Conservation (phyloP, 2,113 vertebrate species). For the Aphelocoma coerulescens region DNA sequence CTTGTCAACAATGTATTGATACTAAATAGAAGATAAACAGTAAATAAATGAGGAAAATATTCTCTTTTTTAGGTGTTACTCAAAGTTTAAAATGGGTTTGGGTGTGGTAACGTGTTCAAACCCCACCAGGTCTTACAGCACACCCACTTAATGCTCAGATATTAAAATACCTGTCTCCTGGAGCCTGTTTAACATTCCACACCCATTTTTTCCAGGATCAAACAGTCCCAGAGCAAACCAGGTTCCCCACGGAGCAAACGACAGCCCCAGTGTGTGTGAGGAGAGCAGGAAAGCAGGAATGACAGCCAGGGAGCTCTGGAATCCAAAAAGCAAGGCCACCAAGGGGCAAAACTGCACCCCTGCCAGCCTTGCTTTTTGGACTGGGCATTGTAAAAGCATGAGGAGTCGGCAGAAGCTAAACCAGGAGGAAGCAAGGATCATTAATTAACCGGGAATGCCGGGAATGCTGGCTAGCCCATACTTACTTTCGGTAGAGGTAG, state of each 20-base stretch:
- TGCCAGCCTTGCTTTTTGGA: slow-evolving; percentile 43
- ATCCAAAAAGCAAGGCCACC: slow-evolving; percentile 66
- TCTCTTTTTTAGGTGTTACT: not conserved
- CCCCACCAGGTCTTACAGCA: not conserved
- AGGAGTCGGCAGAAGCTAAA: slow-evolving; percentile 58
- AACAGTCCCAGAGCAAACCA: not conserved
- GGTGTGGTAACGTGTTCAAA: not conserved
- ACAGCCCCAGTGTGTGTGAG: not conserved
- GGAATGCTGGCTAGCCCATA: slow-evolving; percentile 72
- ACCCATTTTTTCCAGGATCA: not conserved
- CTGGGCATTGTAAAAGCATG: slow-evolving; percentile 17
- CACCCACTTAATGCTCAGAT: not conserved
- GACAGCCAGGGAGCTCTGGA: slow-evolving; percentile 46
- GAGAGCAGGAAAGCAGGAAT: slow-evolving; percentile 58
- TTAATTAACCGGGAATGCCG: slow-evolving; percentile 54
- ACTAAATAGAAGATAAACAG: not conserved
- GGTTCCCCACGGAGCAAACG: not conserved
- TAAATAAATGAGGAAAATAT: not conserved
- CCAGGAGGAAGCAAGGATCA: slow-evolving; percentile 62
- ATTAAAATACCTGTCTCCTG: not conserved
- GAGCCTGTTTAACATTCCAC: not conserved
- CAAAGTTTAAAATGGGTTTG: not conserved
- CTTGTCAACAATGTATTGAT: not conserved
- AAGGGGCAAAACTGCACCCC: not conserved
- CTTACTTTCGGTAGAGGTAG: slow-evolving; percentile 87